Conservation (phyloP, 53 echinoderm and acorn worm genomes). For the Henricia sp. region DNA sequence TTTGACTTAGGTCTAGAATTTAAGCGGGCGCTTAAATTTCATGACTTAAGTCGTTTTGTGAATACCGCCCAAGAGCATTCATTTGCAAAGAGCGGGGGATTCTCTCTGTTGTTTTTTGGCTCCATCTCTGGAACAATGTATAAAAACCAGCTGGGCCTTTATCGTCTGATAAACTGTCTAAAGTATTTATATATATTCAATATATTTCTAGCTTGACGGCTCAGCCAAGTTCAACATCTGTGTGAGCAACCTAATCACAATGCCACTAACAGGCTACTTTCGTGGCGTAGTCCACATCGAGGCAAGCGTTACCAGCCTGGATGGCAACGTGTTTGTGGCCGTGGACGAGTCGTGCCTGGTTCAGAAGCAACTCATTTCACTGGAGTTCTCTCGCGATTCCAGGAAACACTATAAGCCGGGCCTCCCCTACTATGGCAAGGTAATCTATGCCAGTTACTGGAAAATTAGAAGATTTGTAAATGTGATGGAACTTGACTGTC, state of each 20-base stretch:
- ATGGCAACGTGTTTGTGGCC: conserved; percentile 87
- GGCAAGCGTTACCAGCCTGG: conserved; percentile 88
- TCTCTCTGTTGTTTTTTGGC: too few relatives aligned
- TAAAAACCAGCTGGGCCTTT: too few relatives aligned
- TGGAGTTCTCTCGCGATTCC: conserved; percentile 82
- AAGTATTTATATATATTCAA: background rate
- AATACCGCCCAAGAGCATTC: too few relatives aligned
- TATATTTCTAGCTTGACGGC: conserved; percentile 78
- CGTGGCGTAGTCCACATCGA: conserved; percentile 84
- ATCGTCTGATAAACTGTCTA: background rate
- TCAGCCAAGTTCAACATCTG: conserved; percentile 82
- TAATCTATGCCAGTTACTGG: conserved; percentile 16
- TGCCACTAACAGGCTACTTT: conserved; percentile 73
- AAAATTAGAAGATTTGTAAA: background rate
- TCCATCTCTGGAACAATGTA: too few relatives aligned
- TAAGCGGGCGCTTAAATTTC: too few relatives aligned
- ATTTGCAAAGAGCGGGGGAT: too few relatives aligned
- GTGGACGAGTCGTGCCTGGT: conserved; percentile 92
- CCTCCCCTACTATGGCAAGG: conserved; percentile 92
- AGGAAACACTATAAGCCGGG: conserved; percentile 96
- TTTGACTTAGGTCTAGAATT: too few relatives aligned
- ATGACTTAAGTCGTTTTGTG: too few relatives aligned
- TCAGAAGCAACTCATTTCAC: conserved; percentile 77
- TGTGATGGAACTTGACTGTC: too few relatives aligned
- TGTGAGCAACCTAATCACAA: conserved; percentile 71